Evolutionary conservation across 2,113 vertebrate genomes (phyloP).

Genomic region (Calidris pygmaea): DNA sequence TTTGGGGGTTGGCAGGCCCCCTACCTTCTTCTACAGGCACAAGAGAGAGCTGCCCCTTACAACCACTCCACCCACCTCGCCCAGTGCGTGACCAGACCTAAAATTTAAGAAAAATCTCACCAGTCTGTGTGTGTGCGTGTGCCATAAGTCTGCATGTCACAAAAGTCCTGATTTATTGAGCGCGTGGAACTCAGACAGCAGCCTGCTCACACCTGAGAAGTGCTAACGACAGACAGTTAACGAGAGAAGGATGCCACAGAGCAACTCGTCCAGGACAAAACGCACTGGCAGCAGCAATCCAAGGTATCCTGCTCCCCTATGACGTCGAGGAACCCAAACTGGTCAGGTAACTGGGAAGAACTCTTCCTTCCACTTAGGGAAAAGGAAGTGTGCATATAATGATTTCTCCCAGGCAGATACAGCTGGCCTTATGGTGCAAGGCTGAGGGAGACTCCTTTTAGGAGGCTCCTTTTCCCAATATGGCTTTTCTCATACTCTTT

Average conservation of each 20-base stretch:
- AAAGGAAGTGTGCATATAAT: background rate
- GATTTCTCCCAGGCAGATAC: background rate
- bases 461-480: background rate
- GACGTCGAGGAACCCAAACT: background rate
- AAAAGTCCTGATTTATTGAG: background rate
- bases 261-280: fast-evolving
- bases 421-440: fast-evolving
- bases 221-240: background rate
- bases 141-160: fast-evolving
- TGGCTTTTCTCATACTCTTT: background rate
- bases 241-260: background rate
- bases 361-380: background rate
- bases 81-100: background rate
- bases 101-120: background rate
- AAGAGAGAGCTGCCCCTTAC: background rate
- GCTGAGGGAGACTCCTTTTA: background rate
- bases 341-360: background rate
- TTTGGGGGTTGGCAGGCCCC: background rate
- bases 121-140: too few relatives aligned
- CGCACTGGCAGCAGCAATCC: background rate
- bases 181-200: background rate
- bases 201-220: background rate
- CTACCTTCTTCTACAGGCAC: background rate
- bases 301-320: background rate
- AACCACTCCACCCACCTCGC: background rate